Evolutionary conservation across 2,113 vertebrate genomes (phyloP).

Genomic region (Telmatochromis brachygnathus): DNA sequence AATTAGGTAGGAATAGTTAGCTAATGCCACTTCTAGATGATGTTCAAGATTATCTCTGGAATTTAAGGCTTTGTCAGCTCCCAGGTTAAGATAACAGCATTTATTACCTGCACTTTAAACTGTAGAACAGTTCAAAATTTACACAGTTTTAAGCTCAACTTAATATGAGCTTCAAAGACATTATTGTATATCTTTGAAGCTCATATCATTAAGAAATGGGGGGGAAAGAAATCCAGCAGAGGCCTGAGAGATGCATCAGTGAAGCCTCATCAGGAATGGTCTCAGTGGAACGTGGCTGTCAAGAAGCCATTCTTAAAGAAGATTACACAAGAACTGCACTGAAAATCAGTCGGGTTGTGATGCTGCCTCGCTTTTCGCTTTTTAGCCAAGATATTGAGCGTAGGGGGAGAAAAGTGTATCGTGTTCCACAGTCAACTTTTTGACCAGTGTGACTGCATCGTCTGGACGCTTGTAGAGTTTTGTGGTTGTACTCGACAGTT

Average conservation of each 20-base stretch:
- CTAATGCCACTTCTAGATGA: background rate
- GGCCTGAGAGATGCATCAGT: background rate
- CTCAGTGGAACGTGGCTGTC: background rate
- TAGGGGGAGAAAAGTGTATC: background rate
- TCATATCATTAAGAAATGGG: background rate
- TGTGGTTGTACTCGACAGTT: background rate
- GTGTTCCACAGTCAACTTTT: background rate
- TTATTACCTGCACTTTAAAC: background rate
- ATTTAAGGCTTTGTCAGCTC: background rate
- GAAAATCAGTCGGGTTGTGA: background rate
- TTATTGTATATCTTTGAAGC: background rate
- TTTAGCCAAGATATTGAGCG: background rate
- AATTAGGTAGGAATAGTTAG: background rate
- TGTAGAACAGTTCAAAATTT: background rate
- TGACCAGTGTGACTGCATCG: background rate
- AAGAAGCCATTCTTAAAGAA: background rate
- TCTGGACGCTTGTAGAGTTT: background rate
- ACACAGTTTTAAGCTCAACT: background rate
- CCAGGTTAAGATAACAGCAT: background rate
- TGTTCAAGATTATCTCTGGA: background rate
- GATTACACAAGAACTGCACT: background rate
- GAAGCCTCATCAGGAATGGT: background rate
- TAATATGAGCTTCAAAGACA: background rate
- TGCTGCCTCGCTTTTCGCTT: background rate
- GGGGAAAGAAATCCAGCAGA: background rate